Conservation (phyloP, 2,797 vertebrate genomes). For the Paramormyrops hopkinsi region DNA sequence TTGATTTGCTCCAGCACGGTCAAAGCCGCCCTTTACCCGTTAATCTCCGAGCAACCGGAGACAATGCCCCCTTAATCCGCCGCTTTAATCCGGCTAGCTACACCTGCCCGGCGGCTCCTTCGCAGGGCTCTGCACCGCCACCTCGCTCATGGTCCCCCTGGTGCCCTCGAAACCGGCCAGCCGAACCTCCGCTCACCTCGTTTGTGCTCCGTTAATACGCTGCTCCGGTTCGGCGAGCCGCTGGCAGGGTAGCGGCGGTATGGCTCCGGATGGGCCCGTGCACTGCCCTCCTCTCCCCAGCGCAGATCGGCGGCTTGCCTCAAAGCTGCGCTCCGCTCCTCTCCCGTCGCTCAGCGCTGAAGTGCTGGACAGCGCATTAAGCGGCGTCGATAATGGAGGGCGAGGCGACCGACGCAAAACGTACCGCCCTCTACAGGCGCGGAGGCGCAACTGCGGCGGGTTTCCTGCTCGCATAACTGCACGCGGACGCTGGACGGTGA, state of each 20-base stretch:
- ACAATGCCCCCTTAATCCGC: neutral
- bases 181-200: constrained; percentile 20
- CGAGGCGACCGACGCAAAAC: neutral
- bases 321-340: constrained; percentile 8
- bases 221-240: constrained; percentile 11
- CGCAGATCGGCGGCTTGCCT: neutral
- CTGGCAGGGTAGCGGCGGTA: neutral
- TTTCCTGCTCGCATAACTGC: constrained; percentile 2
- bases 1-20: neutral
- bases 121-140: constrained; percentile 3
- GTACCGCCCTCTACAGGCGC: constrained; percentile 38
- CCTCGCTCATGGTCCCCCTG: constrained; percentile 1
- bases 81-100: constrained; percentile 6
- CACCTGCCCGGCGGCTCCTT: neutral
- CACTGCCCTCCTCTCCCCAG: neutral
- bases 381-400: constrained; percentile 40
- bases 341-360: constrained; percentile 53
- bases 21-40: neutral
- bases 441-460: constrained; percentile 44
- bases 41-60: neutral
- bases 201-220: neutral
- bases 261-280: constrained; percentile 11
- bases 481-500: neutral
- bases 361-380: constrained; percentile 70
- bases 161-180: neutral